Percentiles rank a stretch among this genome's conserved stretches.
Conservation (phyloP, 2,797 vertebrate species). For the Phyllotis vaccarum region DNA sequence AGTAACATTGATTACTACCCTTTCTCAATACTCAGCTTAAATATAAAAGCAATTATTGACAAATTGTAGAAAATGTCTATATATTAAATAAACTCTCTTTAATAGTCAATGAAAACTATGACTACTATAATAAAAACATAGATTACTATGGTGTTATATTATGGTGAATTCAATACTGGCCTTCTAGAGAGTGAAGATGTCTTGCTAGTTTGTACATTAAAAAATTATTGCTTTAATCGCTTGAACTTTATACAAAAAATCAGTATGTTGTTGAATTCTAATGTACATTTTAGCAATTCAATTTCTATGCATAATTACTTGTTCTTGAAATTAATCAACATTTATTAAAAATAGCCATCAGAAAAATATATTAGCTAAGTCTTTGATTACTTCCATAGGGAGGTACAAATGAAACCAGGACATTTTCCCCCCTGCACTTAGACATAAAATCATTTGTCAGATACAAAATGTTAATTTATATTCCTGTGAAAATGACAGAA, state of each 20-base stretch:
- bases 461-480: constrained; percentile 59
- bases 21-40: constrained; percentile 17
- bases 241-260: neutral
- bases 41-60: constrained; percentile 28
- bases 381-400: neutral
- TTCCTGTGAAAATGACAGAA: constrained; percentile 39
- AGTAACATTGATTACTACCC: neutral
- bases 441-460: constrained; percentile 3
- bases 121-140: too few relatives aligned
- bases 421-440: neutral
- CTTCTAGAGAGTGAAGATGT: neutral
- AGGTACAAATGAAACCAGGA: neutral
- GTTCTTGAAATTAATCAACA: constrained; percentile 36
- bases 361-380: constrained; percentile 27
- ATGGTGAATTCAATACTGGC: neutral
- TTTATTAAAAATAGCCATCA: constrained; percentile 26
- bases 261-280: neutral
- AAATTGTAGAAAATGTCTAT: constrained; percentile 47
- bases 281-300: constrained; percentile 43
- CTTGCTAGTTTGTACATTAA: neutral
- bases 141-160: neutral
- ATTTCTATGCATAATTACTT: constrained; percentile 12
- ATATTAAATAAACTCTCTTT: neutral
- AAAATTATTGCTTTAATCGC: constrained; percentile 6
- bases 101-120: constrained; percentile 63